These are phyloP conservation scores for Palloptera scutellata DNA, from an alignment of 2,888 invertebrate genomes.

Conservation along the genomic window DNA sequence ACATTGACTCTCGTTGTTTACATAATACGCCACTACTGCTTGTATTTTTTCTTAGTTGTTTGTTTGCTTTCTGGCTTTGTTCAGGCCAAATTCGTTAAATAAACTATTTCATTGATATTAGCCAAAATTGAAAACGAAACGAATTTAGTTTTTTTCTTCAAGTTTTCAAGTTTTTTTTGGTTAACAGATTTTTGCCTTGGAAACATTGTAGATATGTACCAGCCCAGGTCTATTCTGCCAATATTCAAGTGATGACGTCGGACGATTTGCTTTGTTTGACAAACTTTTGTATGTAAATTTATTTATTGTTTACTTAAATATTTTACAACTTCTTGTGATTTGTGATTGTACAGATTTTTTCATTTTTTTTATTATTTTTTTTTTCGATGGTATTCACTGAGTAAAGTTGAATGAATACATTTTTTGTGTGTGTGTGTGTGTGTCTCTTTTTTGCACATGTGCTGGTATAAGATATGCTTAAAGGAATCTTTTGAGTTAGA, in stretches of 20 bases:
- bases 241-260: not conserved
- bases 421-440: not conserved
- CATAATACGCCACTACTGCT: not conserved
- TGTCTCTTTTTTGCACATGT: too few relatives aligned
- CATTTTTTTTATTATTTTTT: not conserved
- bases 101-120: slow-evolving; percentile 4
- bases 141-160: too few relatives aligned
- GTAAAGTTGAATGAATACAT: not conserved
- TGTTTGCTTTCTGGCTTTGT: not conserved
- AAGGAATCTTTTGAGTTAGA: too few relatives aligned
- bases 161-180: not conserved
- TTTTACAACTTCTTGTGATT: slow-evolving; percentile 29
- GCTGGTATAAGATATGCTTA: too few relatives aligned
- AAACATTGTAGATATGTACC: not conserved
- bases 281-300: not conserved
- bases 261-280: not conserved
- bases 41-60: not conserved
- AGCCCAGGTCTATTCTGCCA: too few relatives aligned
- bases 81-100: slow-evolving; percentile 2
- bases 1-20: slow-evolving; percentile 42
- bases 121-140: too few relatives aligned
- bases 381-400: not conserved
- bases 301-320: slow-evolving; percentile 25
- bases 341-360: slow-evolving; percentile 16
- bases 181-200: not conserved